Evolutionary conservation across 2,888 invertebrate species (phyloP), one percentile per base, ranked within the genome.

Genomic region (Drosophila picticornis): DNA sequence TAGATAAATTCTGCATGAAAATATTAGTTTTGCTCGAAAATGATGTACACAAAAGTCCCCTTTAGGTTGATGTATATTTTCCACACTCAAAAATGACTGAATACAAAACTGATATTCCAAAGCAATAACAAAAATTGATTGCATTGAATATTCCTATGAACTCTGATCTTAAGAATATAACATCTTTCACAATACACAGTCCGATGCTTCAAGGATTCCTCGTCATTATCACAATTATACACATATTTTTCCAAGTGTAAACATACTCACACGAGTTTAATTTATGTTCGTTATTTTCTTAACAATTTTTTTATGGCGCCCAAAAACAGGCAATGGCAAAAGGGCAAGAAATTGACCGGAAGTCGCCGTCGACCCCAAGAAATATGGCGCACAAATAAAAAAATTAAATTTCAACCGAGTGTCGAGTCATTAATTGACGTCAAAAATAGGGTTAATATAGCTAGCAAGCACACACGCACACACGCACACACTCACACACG

Each of bases 381-480:
- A 86, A 83, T 77, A 82, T 89, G 79, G 61, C 46, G 31, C 32
- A 57, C 9, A 31, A 16, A 57, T 43, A 43, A 9, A 36, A 71
- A 74, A 69, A 75, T 67, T 69, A 69, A 81, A 62, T 78, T 79
- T 70, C 53, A 62, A 53, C n/a, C 65, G 50, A 73, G 48, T 67
- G 78, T 58, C 66, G 50, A 67, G 65, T 84, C 85, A 90, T 84
- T 88, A 90, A 88, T 90, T 88, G 88, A 84, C 81, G 88, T 76
- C 81, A 81, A 87, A 90, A 90, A 89, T 84, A 75, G 89, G 89
- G 85, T 90, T 90, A 90, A 90, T 90, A 86, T 79, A 74, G 62
- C 68, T 43, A 57, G 27, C 60, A 61, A 64, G 55, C 65, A 66
- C 62, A 65, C 51, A 38, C 38, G 40, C 51, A 38, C 56, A 22